phyloP scores from a whole-genome alignment of 2,888 invertebrate species.

The Parapristionchus giblindavisi region DNA sequence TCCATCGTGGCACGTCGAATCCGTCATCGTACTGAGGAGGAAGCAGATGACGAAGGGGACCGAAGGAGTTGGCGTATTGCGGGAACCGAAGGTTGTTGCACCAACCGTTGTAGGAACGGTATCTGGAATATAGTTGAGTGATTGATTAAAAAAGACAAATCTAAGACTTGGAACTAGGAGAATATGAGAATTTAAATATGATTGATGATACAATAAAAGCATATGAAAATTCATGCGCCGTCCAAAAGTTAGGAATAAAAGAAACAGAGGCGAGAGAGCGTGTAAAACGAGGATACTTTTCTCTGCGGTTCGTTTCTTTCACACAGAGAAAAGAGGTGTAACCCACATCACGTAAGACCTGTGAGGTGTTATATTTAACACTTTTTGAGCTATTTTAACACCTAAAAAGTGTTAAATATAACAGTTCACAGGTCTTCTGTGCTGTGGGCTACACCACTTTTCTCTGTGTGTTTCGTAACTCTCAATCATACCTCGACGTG shows the following conservation, averaged over 20 bases:
- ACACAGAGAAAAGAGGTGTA: neutral
- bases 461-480: too few species aligned
- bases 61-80: constrained; percentile 66
- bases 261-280: neutral
- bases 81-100: constrained; percentile 80
- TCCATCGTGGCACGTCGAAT: constrained; percentile 56
- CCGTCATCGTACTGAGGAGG: constrained; percentile 72
- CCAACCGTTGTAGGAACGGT: constrained; percentile 86
- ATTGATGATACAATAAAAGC: too few species aligned
- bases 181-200: too few species aligned
- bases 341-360: neutral
- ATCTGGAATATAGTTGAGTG: too few species aligned
- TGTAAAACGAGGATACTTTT: neutral
- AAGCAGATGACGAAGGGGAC: constrained; percentile 63
- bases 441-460: too few species aligned
- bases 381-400: neutral
- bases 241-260: too few species aligned
- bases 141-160: too few species aligned
- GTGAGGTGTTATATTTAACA: neutral
- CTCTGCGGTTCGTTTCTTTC: neutral
- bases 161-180: too few species aligned
- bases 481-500: constrained; percentile 59
- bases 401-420: neutral
- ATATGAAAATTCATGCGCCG: too few species aligned
- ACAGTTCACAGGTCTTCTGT: too few species aligned